Percentiles rank a stretch among this genome's conserved stretches.
Evolutionary conservation across 2,113 vertebrate species (phyloP).

Genomic region (Microtus pennsylvanicus): DNA sequence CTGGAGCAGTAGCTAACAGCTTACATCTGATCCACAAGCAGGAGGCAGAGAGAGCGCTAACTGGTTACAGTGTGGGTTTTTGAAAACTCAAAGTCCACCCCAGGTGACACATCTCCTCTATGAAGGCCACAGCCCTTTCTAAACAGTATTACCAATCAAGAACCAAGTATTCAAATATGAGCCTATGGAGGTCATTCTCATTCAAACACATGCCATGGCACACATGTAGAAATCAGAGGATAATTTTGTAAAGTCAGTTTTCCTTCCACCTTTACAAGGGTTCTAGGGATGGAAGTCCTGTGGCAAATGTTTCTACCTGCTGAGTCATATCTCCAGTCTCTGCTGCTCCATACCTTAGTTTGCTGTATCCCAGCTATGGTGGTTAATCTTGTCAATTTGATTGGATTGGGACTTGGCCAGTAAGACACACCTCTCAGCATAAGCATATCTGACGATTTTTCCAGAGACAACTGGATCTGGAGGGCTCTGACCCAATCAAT

Average conservation of each 20-base stretch:
- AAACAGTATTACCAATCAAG: not conserved
- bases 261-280: not conserved
- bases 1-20: not conserved
- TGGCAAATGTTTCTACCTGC: not conserved
- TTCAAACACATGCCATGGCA: too few species aligned
- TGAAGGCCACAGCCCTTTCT: not conserved
- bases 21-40: not conserved
- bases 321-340: not conserved
- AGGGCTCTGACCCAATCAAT: not conserved
- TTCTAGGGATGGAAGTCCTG: not conserved
- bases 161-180: not conserved
- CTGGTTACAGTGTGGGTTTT: not conserved
- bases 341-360: not conserved
- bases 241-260: not conserved
- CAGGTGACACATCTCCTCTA: not conserved
- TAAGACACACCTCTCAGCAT: not conserved
- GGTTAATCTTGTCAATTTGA: not conserved
- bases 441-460: not conserved
- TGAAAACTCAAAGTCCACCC: not conserved
- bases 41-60: not conserved
- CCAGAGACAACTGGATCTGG: not conserved
- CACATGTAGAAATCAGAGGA: not conserved
- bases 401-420: not conserved
- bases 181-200: not conserved
- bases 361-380: not conserved